Evolutionary conservation across 1,140 invertebrate species (phyloP).

Genomic region (Theocolax elegans): DNA sequence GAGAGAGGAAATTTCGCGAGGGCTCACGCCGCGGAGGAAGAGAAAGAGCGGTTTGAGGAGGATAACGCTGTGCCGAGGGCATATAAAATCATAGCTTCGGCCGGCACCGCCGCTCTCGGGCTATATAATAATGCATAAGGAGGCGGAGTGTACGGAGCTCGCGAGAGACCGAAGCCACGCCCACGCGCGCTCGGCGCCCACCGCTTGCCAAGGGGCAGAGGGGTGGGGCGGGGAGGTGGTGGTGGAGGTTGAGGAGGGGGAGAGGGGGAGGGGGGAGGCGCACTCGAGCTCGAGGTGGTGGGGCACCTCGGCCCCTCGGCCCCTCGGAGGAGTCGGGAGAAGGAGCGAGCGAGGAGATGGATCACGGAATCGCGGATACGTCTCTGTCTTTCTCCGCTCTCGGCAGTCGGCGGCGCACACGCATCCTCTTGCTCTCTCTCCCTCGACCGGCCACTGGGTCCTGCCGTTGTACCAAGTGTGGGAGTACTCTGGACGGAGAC

Average conservation of each 20-base stretch:
- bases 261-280: background rate
- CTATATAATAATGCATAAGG: slow-evolving; percentile 68
- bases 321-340: background rate
- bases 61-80: slow-evolving; percentile 37
- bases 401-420: no score
- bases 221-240: background rate
- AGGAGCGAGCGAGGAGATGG: background rate
- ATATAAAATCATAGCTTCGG: slow-evolving; percentile 65
- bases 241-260: background rate
- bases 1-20: slow-evolving; percentile 28
- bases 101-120: slow-evolving; percentile 31
- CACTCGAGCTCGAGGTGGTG: background rate
- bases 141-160: slow-evolving; percentile 53
- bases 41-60: no score
- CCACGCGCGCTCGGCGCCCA: background rate
- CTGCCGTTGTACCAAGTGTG: no score
- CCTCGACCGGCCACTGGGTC: no score
- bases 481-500: no score
- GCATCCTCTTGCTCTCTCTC: no score
- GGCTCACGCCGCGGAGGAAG: background rate
- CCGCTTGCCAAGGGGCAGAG: background rate
- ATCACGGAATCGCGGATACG: no score
- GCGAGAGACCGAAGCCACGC: slow-evolving; percentile 39
- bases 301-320: no score
- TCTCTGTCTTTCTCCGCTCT: no score